A percentile compares a stretch with the other conserved stretches of the same genome.
These are phyloP conservation scores for Schizaphis graminum DNA, from an alignment of 2,888 invertebrate genomes.

Conservation along the genomic window DNA sequence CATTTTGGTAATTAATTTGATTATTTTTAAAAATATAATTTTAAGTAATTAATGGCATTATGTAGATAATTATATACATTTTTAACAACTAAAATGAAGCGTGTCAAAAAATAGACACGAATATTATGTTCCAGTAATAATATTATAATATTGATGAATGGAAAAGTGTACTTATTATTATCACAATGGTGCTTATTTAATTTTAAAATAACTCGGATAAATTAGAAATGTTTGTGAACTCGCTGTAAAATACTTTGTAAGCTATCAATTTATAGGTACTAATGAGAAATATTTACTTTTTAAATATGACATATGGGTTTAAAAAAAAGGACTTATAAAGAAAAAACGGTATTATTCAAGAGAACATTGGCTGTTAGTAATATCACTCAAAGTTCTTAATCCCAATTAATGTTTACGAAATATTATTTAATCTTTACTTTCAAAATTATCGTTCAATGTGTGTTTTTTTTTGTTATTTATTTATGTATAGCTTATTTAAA, in stretches of 20 bases:
- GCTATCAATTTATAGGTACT: background rate
- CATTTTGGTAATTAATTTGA: background rate
- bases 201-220: background rate
- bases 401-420: background rate
- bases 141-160: background rate
- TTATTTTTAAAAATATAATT: background rate
- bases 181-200: background rate
- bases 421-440: background rate
- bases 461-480: background rate
- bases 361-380: background rate
- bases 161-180: background rate
- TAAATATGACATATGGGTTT: background rate
- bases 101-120: background rate
- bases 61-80: background rate
- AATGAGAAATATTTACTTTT: background rate
- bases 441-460: background rate
- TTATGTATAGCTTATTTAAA: background rate
- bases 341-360: background rate
- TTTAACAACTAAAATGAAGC: background rate
- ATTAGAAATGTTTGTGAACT: background rate
- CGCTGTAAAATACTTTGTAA: background rate
- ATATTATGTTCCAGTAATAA: background rate
- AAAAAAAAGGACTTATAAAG: background rate
- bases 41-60: background rate
- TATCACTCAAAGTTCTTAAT: background rate